Evolutionary conservation across 2,888 invertebrate genomes (phyloP), one percentile per base, ranked within the genome.

Genomic region (Nymphalis polychloros): DNA sequence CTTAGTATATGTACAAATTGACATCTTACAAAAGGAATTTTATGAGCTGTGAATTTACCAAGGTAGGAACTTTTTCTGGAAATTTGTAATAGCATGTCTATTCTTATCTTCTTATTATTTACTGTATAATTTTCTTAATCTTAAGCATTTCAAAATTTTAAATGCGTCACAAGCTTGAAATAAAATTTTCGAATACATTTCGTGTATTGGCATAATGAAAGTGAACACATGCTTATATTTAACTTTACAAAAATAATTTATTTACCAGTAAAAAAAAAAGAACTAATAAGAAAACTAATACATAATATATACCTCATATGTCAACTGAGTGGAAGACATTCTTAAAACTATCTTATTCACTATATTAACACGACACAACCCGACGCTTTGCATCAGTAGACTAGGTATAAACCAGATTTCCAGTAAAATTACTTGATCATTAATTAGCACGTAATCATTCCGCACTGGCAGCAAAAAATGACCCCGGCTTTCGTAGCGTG

Each of bases 241-340:
- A 23, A 53, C 23, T 53, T 53, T 10, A 27, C 16, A 6, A 10
- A 23, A 53, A 53, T 53, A 23, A 5, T 27, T 20, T 27, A 27
- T 27, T 13, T 27, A 23, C 16, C 6, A 53, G 16, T 53, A 23
- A 13, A 19, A 41, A 13, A n/a, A 23, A 2, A n/a, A 8, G 17
- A 17, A 17, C 17, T 17, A 17, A 16, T 31, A 55, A 65, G 23
- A 57, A 59, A 59, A 70, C 8, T 53, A 60, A 23, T 60, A 60
- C 59, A 48, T 23, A 63, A 70, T 55, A 70, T 68, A 52, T 82
- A 92, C 92, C 87, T 91, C 91, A 68, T 92, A 92, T 53, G 80
- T 82, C 61, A 72, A 77, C 49, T 81, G 85, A 10, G 78, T 77
- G 1, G 88, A 85, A 74, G 80, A 82, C 92, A 92, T 92, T 73